A percentile compares a stretch with the other conserved stretches of the same genome.
Evolutionary conservation across 2,797 vertebrate species (phyloP).

Genomic region (Bradypodion ventrale): DNA sequence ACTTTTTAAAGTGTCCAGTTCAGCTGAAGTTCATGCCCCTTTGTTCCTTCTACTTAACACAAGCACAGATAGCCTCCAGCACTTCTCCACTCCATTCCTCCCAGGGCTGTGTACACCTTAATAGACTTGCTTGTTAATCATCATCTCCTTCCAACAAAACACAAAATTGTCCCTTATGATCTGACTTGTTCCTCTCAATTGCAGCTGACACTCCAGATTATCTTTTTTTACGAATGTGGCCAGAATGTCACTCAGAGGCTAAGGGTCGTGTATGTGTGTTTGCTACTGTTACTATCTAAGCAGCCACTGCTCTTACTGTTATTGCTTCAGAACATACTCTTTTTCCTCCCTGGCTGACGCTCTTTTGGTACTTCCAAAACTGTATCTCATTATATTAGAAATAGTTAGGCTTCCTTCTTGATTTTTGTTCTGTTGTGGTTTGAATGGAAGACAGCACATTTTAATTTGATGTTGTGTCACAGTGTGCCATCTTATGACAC

Average conservation of each 20-base stretch:
- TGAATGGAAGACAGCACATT: not conserved
- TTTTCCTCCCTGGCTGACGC: not conserved
- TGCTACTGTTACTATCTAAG: conserved; percentile 22
- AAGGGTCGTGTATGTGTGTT: not conserved
- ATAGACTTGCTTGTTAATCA: conserved; percentile 69
- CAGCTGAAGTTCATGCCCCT: conserved; percentile 78
- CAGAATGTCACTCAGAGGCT: conserved; percentile 24
- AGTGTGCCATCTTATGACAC: conserved; percentile 8
- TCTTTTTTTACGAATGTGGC: conserved; percentile 35
- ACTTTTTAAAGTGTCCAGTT: conserved; percentile 38
- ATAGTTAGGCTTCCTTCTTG: conserved; percentile 29
- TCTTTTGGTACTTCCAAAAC: conserved; percentile 34
- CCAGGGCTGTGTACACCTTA: conserved; percentile 71
- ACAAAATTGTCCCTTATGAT: conserved; percentile 60
- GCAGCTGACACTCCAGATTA: conserved; percentile 49
- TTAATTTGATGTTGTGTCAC: conserved; percentile 4
- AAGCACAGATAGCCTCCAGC: conserved; percentile 80
- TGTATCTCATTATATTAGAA: conserved; percentile 16
- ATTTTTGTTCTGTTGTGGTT: conserved; percentile 24
- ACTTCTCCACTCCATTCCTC: conserved; percentile 75
- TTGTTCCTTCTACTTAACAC: conserved; percentile 79
- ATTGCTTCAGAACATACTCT: not conserved
- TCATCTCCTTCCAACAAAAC: conserved; percentile 61
- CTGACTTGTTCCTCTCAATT: conserved; percentile 13
- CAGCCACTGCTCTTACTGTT: conserved; percentile 9